These are phyloP conservation scores for Notechis scutatus DNA, from an alignment of 2,113 vertebrate genomes.

Conservation along the genomic window DNA sequence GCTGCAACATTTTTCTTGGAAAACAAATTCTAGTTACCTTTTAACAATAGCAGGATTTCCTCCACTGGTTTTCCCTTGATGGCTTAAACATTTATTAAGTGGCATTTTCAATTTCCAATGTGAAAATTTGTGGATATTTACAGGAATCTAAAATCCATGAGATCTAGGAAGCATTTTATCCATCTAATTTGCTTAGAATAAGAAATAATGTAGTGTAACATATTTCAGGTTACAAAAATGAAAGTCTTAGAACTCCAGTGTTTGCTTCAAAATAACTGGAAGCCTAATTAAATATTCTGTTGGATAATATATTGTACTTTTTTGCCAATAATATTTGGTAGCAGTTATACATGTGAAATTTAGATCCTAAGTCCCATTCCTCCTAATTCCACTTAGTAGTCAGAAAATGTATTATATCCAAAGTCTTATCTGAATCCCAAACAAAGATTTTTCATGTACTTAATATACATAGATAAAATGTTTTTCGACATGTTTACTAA, in stretches of 20 bases:
- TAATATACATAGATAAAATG: not conserved
- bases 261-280: not conserved
- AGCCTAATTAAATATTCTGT: not conserved
- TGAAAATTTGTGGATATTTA: not conserved
- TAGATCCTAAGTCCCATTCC: not conserved
- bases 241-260: not conserved
- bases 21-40: not conserved
- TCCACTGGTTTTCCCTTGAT: not conserved
- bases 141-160: not conserved
- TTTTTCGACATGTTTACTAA: not conserved
- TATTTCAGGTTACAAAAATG: not conserved
- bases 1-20: not conserved
- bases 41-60: not conserved
- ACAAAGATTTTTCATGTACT: not conserved
- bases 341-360: not conserved
- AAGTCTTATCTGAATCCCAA: not conserved
- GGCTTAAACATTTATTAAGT: not conserved
- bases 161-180: not conserved
- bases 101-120: not conserved
- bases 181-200: not conserved
- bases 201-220: not conserved
- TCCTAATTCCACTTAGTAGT: not conserved
- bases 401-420: not conserved
- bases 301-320: not conserved
- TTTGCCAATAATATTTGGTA: not conserved